Conservation (phyloP, 2,113 vertebrate species). For the Cephalopholis sonnerati region DNA sequence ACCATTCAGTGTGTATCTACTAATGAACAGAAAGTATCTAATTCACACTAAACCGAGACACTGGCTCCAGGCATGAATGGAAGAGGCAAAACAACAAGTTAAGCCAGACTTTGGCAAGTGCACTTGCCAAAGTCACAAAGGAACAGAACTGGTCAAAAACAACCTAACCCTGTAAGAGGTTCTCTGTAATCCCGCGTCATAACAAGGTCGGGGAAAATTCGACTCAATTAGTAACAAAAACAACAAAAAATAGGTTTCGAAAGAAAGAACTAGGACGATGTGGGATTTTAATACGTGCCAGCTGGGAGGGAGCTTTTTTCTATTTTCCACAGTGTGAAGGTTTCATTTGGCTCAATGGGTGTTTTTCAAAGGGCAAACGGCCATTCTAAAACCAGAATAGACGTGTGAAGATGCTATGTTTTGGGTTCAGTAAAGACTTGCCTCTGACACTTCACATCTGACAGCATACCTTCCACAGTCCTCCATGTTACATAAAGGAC, state of each 20-base stretch:
- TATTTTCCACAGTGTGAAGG: slow-evolving; percentile 53
- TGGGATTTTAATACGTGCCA: slow-evolving; percentile 59
- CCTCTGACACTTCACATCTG: slow-evolving; percentile 24
- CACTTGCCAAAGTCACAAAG: slow-evolving; percentile 34
- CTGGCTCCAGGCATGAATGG: not conserved
- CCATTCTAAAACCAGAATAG: slow-evolving; percentile 36
- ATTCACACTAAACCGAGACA: not conserved
- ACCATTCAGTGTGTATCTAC: not conserved
- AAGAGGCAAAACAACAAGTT: slow-evolving; percentile 34
- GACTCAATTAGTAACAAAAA: slow-evolving; percentile 57
- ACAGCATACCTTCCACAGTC: slow-evolving; percentile 15
- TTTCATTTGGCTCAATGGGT: slow-evolving; percentile 38
- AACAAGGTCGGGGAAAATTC: slow-evolving; percentile 23
- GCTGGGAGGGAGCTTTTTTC: slow-evolving; percentile 35
- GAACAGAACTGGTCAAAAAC: slow-evolving; percentile 53
- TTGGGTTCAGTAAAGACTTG: slow-evolving; percentile 33
- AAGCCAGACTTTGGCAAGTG: slow-evolving; percentile 29
- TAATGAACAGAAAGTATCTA: not conserved
- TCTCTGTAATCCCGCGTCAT: slow-evolving; percentile 47
- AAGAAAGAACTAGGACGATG: slow-evolving; percentile 41
- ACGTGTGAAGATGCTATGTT: slow-evolving; percentile 40
- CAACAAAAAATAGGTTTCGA: slow-evolving; percentile 46
- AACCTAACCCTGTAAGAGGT: slow-evolving; percentile 29
- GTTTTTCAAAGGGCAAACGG: slow-evolving; percentile 51
- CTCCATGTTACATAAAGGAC: slow-evolving; percentile 14